phyloP scores from a whole-genome alignment of 2,797 vertebrate genomes.

The Falco novaeseelandiae region DNA sequence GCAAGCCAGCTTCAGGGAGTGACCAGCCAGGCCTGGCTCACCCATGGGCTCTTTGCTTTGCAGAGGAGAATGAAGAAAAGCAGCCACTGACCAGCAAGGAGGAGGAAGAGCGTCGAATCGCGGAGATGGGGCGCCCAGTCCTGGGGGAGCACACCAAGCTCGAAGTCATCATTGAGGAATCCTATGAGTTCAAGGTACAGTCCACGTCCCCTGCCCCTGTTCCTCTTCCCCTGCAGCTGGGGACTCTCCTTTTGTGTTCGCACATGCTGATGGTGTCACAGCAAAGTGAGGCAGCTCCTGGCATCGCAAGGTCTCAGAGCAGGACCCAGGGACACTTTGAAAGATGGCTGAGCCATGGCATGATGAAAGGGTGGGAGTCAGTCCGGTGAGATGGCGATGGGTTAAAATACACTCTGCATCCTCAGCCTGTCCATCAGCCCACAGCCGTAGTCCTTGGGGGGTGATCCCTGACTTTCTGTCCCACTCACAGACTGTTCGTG shows the following conservation, averaged over 20 bases:
- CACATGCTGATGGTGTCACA: neutral
- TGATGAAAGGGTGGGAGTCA: neutral
- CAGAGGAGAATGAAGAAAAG: conserved; percentile 86
- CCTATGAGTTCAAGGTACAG: conserved; percentile 95
- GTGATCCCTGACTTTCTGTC: neutral
- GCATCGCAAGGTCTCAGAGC: neutral
- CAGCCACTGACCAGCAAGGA: conserved; percentile 85
- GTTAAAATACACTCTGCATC: neutral
- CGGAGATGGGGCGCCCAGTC: conserved; percentile 88
- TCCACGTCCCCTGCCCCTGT: accelerated
- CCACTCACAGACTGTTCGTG: neutral
- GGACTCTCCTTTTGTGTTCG: neutral
- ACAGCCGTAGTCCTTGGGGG: neutral
- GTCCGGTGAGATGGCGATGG: neutral
- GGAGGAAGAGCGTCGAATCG: conserved; percentile 89
- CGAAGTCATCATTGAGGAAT: conserved; percentile 94
- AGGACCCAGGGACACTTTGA: neutral
- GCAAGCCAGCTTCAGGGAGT: conserved; percentile 3
- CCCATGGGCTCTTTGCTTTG: conserved; percentile 49
- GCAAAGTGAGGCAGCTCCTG: neutral
- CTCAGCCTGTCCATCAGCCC: neutral
- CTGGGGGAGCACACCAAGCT: conserved; percentile 90
- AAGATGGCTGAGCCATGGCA: neutral
- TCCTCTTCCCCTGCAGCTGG: neutral
- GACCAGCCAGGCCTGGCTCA: neutral